These are phyloP conservation scores for Coelopa frigida DNA, from an alignment of 1,140 invertebrate genomes.

Conservation along the genomic window DNA sequence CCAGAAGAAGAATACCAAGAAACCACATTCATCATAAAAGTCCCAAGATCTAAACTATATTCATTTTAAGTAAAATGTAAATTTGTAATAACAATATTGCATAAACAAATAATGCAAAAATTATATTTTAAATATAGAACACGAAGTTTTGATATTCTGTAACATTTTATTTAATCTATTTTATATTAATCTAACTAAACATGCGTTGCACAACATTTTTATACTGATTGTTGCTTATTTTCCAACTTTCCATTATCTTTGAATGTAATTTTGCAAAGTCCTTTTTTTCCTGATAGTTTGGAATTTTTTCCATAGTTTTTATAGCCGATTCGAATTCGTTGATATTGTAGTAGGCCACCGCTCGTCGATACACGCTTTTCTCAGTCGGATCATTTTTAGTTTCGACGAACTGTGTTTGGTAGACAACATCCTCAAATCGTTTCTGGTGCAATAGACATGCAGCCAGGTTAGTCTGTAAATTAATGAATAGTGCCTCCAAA, in stretches of 20 bases:
- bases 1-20: neutral
- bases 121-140: neutral
- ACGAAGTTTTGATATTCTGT: too few relatives aligned
- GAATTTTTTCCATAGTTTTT: constrained; percentile 25
- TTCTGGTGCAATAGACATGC: constrained; percentile 36
- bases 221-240: constrained; percentile 32
- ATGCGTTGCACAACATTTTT: constrained; percentile 40
- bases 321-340: constrained; percentile 39
- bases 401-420: constrained; percentile 38
- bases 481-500: constrained; percentile 29
- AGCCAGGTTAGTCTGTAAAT: constrained; percentile 37
- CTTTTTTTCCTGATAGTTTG: constrained; percentile 33
- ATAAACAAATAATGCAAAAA: neutral
- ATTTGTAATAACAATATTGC: neutral
- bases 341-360: constrained; percentile 30
- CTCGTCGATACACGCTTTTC: constrained; percentile 39
- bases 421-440: constrained; percentile 40
- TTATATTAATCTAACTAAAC: constrained; percentile 32
- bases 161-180: neutral
- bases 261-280: constrained; percentile 33
- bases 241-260: constrained; percentile 28
- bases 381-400: constrained; percentile 25
- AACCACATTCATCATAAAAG: neutral
- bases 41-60: neutral
- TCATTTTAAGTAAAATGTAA: neutral